Evolutionary conservation across 2,113 vertebrate genomes (phyloP), one percentile per base, ranked within the genome.

Genomic region (Limnothrissa miodon): DNA sequence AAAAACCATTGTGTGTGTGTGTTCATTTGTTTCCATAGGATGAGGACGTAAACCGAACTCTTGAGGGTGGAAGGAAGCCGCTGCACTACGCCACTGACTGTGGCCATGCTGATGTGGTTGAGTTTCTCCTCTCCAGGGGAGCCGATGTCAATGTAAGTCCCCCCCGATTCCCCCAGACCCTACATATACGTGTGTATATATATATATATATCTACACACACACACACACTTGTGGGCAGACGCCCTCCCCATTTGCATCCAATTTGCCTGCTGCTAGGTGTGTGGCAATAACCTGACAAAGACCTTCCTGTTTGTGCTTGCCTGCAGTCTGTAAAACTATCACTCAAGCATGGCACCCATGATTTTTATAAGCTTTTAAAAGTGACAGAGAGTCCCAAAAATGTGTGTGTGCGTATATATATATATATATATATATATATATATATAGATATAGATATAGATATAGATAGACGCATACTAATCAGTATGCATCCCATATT

Each of bases 11-110:
- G 78, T 85, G 78, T 83, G 44, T 87, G 19, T 53, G n/a, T 82
- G 13, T 81, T n/a, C 79, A 0, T 86, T 5, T 80, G 29, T 79
- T 83, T 46, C 79, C 29, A 2, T 92, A 99, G 98, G 92, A 93
- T 82, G 96, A 96, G 88, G 96, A 99, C 88, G 96, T 97, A 83
- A 99, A 99, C 92, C 92, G 96, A 87, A 96, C 94, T 53, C 93
- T 99, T 85, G 94, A 97, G 80, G 94, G 95, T 39, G 98, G 97
- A 42, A 95, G 98, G 85, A 97, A 95, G 89, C 97, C 98, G 85
- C 94, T 99, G 89, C 98, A 99, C 90, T 96, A 96, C 45, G 98
- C 97, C 84, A 96, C 96, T 45, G 98, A 99, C 90, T 97, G 95
- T 74, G 98, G 98, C 80, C 97, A 99, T 51, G 88, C 91, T 46